Conservation (phyloP, 2,888 invertebrate species). For the Silvanus unidentatus region DNA sequence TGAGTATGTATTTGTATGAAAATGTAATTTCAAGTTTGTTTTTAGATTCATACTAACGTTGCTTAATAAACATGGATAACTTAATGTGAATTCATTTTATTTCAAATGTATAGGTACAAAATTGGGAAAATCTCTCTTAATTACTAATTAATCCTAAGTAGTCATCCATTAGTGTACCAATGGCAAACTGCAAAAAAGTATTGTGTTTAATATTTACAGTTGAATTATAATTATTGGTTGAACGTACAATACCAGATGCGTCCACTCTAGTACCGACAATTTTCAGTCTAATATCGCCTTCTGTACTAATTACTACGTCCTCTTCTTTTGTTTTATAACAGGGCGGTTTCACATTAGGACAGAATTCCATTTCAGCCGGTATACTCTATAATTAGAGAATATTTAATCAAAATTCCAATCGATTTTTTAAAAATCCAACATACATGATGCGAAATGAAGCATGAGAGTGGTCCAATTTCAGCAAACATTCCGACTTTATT, state of each 20-base stretch:
- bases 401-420: background rate
- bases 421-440: conserved; percentile 44
- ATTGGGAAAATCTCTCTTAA: conserved; percentile 18
- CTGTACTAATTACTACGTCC: conserved; percentile 93
- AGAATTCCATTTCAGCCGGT: conserved; percentile 99
- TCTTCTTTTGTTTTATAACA: conserved; percentile 99
- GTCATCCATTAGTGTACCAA: conserved; percentile 99
- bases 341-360: conserved; percentile 94
- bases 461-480: conserved; percentile 96
- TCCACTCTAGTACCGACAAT: conserved; percentile 98
- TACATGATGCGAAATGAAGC: conserved; percentile 96
- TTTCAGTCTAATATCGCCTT: conserved; percentile 95
- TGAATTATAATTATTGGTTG: conserved; percentile 5
- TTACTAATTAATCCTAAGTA: conserved; percentile 73
- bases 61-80: conserved; percentile 25
- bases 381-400: conserved; percentile 66
- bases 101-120: background rate
- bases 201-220: conserved; percentile 8
- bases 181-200: conserved; percentile 86
- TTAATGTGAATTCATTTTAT: background rate
- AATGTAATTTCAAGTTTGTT: no score
- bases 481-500: conserved; percentile 97
- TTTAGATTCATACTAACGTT: conserved; percentile 22
- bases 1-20: no score
- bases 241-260: conserved; percentile 94